These are phyloP conservation scores for Amaurobius ferox DNA, from an alignment of 2,888 invertebrate genomes.

Conservation along the genomic window DNA sequence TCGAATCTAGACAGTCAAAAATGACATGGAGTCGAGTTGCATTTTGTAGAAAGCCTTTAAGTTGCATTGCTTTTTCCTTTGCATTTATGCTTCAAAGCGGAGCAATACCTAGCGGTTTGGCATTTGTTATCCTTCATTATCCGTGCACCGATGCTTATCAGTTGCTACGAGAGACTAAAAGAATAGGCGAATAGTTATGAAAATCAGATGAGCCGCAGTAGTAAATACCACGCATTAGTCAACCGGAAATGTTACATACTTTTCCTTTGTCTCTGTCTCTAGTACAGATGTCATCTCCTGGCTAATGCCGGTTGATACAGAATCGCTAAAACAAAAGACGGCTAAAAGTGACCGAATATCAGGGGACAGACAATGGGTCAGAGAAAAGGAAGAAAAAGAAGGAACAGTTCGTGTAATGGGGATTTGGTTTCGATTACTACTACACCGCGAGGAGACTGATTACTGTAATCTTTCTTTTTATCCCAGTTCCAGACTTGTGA, in stretches of 20 bases:
- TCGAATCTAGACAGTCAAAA: too few relatives aligned
- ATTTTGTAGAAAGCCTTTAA: too few relatives aligned
- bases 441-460: background rate
- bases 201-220: background rate
- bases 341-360: background rate
- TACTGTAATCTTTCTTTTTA: background rate
- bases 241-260: background rate
- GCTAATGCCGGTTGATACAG: background rate
- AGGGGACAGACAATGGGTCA: slow-evolving; percentile 33
- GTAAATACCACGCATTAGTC: background rate
- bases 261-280: background rate
- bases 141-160: background rate
- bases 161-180: background rate
- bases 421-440: slow-evolving; percentile 36
- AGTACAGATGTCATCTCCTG: background rate
- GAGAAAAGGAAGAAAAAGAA: slow-evolving; percentile 22
- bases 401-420: slow-evolving; percentile 14
- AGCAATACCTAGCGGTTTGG: background rate
- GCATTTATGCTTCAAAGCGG: background rate
- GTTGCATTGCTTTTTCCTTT: too few relatives aligned
- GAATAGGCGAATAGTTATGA: background rate
- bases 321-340: background rate
- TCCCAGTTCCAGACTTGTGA: slow-evolving; percentile 10
- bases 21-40: too few relatives aligned
- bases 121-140: background rate